Base-by-base conservation (phyloP, 2,113 vertebrate genomes). In the Ramphastos sulfuratus region DNA sequence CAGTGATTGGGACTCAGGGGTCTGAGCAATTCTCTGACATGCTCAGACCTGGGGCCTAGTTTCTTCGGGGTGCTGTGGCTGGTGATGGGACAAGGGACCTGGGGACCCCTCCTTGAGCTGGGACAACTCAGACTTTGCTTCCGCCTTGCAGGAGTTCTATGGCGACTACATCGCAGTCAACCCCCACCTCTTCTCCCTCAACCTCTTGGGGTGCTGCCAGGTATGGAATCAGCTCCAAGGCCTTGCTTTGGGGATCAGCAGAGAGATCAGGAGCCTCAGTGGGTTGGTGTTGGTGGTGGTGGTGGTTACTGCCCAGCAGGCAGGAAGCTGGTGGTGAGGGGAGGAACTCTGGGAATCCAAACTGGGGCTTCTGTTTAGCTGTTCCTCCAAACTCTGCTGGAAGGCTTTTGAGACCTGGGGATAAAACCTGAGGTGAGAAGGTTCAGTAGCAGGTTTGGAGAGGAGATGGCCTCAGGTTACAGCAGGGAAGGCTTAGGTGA, bases 121-220 rank as follows among this genome's bases (percentile, higher is more conserved):
- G 46, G 46, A 48, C 18, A 19, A 8, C 46, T 48, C 46, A 48
- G 18, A 48, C 46, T 63, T 87, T 73, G 35, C 11, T 96, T 48
- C 72, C 7, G 44, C 7, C 82, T 96, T 95, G 61, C 96, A 99
- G 99, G 99, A 99, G 96, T 99, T 99, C 95, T 99, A 99, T 9
- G 99, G 99, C 5, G 99, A 99, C 90, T 99, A 99, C 97, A 99
- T 99, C 5, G 99, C 99, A 9, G 98, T 99, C 94, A 99, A 99
- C 89, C 99, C 99, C n/a, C 99, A 99, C 55, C 97, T 99, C 27
- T 99, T 99, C 95, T 99, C 99, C 30, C 98, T 99, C 81, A 99
- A 99, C 97, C 98, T 99, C 75, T 95, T 98, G 90, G 99, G 98
- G 60, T 99, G 99, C 69, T 97, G 98, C 86, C 98, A 99, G 98